Base-by-base conservation (phyloP, 2,888 invertebrate genomes). In the Ormyrus nitidulus region DNA sequence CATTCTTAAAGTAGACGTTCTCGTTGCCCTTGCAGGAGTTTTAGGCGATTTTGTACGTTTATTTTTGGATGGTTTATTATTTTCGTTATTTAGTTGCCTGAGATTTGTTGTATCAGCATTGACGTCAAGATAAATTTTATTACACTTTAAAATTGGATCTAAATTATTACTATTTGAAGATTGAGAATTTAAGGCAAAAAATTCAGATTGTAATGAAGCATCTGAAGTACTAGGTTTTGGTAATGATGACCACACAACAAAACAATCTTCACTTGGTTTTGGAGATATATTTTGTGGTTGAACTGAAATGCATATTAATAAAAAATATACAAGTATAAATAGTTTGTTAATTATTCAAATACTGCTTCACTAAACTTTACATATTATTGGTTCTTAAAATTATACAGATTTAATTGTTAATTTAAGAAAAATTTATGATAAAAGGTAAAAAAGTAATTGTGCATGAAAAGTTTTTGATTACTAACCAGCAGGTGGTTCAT, bases 171-270 rank as follows among this genome's bases (percentile, higher is more conserved):
- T 34, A 34, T 68, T 6, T n/a, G 58, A 48, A 7, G 54, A 2
- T 46, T 70, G 56, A 49, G 71, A 65, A 11, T 19, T 68, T 7
- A 59, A 51, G 48, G 58, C 64, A 13, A 46, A 44, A 10, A 5
- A 44, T 53, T 48, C 19, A 44, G 10, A 10, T 19, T 56, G 11
- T 19, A 51, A 8, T 13, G 6, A 9, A 54, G 8, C 54, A 19
- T 19, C 49, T 44, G 79, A 74, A 46, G 69, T 61, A 70, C 65
- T 51, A 56, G 78, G 19, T 61, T 72, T 11, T 19, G 80, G 77
- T 54, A 77, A 49, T 19, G 84, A 85, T 10, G 86, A 83, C 87
- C 87, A 87, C 11, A 87, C 81, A 6, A 86, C 84, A 34, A 82
- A 74, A 44, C 87, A 81, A 58, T 87, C 86, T 69, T 87, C 87